Percentiles rank a stretch among this genome's conserved stretches.
These are phyloP conservation scores for Caenorhabditis sp. DNA, from an alignment of 2,888 invertebrate genomes.

Conservation along the genomic window DNA sequence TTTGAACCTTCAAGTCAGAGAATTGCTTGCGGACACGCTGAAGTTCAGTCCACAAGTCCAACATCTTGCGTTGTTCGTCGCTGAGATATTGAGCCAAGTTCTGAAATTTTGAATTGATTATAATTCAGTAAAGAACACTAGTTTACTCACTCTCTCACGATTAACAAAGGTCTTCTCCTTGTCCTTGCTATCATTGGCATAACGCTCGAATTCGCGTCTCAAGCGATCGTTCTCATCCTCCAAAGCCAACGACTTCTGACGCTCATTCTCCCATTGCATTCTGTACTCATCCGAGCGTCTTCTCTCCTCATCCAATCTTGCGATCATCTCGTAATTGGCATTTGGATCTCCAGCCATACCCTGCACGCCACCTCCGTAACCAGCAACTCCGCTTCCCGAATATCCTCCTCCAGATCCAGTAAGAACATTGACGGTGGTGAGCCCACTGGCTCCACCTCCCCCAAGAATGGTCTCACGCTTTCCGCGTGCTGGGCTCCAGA, in stretches of 20 bases:
- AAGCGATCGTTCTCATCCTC: constrained; percentile 80
- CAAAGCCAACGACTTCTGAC: constrained; percentile 76
- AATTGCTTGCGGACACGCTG: constrained; percentile 82
- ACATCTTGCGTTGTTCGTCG: constrained; percentile 83
- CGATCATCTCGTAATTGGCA: constrained; percentile 80
- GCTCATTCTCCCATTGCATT: constrained; percentile 80
- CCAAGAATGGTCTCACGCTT: constrained; percentile 53
- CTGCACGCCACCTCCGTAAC: constrained; percentile 55
- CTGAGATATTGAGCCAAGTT: constrained; percentile 82
- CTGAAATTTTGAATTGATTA: constrained; percentile 63
- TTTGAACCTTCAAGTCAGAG: constrained; percentile 75
- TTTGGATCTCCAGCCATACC: constrained; percentile 77
- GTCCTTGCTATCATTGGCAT: constrained; percentile 76
- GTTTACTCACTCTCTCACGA: constrained; percentile 70
- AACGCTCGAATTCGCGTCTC: constrained; percentile 80
- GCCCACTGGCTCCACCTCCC: constrained; percentile 58
- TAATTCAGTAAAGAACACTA: not conserved
- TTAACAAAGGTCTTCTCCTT: constrained; percentile 79
- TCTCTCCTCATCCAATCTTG: constrained; percentile 81
- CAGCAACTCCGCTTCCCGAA: constrained; percentile 48
- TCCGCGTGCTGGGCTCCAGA: constrained; percentile 67
- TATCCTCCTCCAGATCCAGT: constrained; percentile 62
- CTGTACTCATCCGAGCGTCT: constrained; percentile 81
- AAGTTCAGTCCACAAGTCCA: constrained; percentile 82
- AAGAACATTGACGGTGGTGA: constrained; percentile 53